Evolutionary conservation across 2,888 invertebrate genomes (phyloP).

Genomic region (Lingula anatina): DNA sequence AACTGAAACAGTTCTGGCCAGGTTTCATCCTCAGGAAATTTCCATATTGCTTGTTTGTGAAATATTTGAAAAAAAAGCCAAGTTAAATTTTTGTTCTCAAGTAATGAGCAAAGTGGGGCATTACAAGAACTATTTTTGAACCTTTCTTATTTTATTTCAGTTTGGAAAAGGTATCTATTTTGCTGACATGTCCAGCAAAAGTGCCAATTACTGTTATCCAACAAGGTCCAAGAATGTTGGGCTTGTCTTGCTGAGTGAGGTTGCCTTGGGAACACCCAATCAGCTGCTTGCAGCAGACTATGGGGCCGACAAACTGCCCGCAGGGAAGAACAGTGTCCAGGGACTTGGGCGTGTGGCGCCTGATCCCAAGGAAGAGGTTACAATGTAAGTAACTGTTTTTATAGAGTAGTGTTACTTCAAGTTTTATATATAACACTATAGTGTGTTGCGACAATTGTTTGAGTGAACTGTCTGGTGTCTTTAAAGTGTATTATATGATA

Average conservation of each 20-base stretch:
- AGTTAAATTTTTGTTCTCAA: no score
- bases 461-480: no score
- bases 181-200: constrained; percentile 57
- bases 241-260: constrained; percentile 53
- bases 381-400: constrained; percentile 30
- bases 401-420: neutral
- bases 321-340: constrained; percentile 50
- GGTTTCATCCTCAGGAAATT: no score
- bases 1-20: no score
- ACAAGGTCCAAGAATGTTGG: constrained; percentile 47
- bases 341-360: constrained; percentile 52
- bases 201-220: constrained; percentile 56
- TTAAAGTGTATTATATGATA: no score
- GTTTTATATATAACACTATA: no score
- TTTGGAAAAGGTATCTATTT: constrained; percentile 58
- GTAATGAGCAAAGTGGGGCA: no score
- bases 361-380: constrained; percentile 33
- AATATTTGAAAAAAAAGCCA: no score
- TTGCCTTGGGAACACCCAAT: constrained; percentile 48
- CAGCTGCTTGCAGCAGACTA: constrained; percentile 51
- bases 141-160: constrained; percentile 23
- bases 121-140: no score
- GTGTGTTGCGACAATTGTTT: no score
- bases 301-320: constrained; percentile 49
- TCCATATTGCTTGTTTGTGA: no score